Evolutionary conservation across 2,888 invertebrate genomes (phyloP).

Genomic region (Ochropacha duplaris): DNA sequence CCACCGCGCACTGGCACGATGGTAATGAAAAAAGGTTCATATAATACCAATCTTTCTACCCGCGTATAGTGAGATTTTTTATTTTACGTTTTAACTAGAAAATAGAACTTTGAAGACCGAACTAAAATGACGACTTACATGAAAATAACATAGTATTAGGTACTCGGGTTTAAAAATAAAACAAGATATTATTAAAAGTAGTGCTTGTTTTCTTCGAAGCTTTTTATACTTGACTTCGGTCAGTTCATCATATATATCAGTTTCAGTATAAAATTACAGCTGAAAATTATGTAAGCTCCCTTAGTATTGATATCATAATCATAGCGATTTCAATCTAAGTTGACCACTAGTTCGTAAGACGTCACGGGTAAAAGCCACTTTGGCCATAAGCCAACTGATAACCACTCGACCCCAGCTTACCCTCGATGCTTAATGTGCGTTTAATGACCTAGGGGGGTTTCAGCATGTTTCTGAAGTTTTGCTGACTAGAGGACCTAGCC

Average conservation of each 20-base stretch:
- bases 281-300: neutral
- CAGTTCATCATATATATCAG: too few species aligned
- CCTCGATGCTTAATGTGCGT: constrained; percentile 62
- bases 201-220: too few species aligned
- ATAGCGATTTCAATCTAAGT: neutral
- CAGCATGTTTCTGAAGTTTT: constrained; percentile 30
- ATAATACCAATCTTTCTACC: constrained; percentile 5
- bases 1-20: constrained; percentile 13
- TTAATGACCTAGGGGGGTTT: constrained; percentile 66
- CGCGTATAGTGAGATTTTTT: too few species aligned
- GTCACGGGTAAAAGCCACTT: constrained; percentile 64
- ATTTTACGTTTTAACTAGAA: too few species aligned
- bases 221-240: too few species aligned
- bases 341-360: constrained; percentile 25
- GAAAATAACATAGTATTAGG: too few species aligned
- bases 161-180: too few species aligned
- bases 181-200: too few species aligned
- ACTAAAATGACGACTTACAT: too few species aligned
- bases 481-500: neutral
- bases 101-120: too few species aligned
- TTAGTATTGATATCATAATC: neutral
- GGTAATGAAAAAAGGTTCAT: constrained; percentile 26
- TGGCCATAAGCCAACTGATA: constrained; percentile 74
- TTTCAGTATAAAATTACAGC: neutral
- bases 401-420: constrained; percentile 63